Evolutionary conservation across 1,140 invertebrate genomes (phyloP), one percentile per base, ranked within the genome.

Genomic region (Lerema accius): DNA sequence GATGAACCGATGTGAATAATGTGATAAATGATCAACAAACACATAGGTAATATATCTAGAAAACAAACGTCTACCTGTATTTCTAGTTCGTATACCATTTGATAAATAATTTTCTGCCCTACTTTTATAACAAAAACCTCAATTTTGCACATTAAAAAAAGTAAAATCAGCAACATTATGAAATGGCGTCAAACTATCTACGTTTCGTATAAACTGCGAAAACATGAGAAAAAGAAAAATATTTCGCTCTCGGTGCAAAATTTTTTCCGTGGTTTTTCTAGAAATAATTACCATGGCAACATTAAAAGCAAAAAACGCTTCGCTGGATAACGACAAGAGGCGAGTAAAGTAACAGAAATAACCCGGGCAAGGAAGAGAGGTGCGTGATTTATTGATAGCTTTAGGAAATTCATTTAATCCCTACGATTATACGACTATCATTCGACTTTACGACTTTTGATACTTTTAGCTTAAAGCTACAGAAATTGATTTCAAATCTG

Each of bases 381-480:
- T 84, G 74, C 69, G 79, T 85, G 83, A 88, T 86, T 89, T 89
- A 89, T 89, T 74, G 83, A 84, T 80, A 78, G 73, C 68, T 65
- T 65, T 49, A 69, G 43, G 26, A 59, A 60, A 53, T 46, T 35
- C 28, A 37, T 46, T 46, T 14, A 5, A 46, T 46, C 26, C 15
- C 32, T 46, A 19, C 28, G 16, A 58, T 43, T 32, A 14, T 17
- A 46, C 55, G 42, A 46, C 55, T 35, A 56, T 7, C 28, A 7
- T 32, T 32, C 55, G 55, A 46, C 15, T 43, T n/a, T n/a, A n/a
- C n/a, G n/a, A n/a, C n/a, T n/a, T n/a, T n/a, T n/a, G n/a, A n/a
- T n/a, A n/a, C n/a, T n/a, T n/a, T n/a, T n/a, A n/a, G n/a, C n/a
- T n/a, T n/a, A n/a, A n/a, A n/a, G n/a, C n/a, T n/a, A n/a, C n/a